Base-by-base conservation (phyloP, 2,113 vertebrate genomes). In the Crotalus horridus region DNA sequence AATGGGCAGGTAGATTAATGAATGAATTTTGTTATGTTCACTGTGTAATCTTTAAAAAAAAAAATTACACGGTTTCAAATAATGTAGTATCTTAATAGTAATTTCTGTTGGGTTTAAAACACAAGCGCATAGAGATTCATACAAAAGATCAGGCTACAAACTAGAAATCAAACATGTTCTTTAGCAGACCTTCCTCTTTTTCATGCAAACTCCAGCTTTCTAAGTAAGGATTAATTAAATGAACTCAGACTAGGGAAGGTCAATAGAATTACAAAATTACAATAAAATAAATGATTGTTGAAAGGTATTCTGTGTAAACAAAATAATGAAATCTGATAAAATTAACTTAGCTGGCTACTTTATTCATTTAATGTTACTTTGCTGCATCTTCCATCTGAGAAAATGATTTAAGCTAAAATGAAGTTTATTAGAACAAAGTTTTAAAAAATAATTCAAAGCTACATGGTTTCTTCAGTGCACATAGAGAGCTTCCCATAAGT, bases 201-300 rank as follows among this genome's bases (percentile, higher is more conserved):
- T 95, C 97, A 98, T 97, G 96, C 96, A 97, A 97, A 96, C 94
- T 96, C 96, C 96, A 97, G 94, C 95, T 94, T 95, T 96, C 94
- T 94, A 94, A 94, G 92, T 93, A 93, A 95, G 96, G 96, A 93
- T 90, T 56, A 90, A 87, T 86, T 87, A 81, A 87, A 61, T 61
- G 56, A 93, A 56, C 56, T 61, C 56, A 90, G 48, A 90, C 23
- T 64, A 54, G 8, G 9, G 81, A 24, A 89, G 55, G 29, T 59
- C 43, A 58, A 33, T 56, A 48, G 74, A 46, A 93, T 93, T 86
- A 93, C 43, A 59, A 43, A 46, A 93, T 93, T 86, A 93, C 43
- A 59, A 43, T 26, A 33, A 21, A n/a, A 12, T 53, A 93, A 93
- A 81, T 39, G 46, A 13, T 61, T 89, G 85, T 43, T 61, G 92